These are phyloP conservation scores for Vicugna pacos DNA, from an alignment of 2,113 vertebrate species.

Conservation along the genomic window DNA sequence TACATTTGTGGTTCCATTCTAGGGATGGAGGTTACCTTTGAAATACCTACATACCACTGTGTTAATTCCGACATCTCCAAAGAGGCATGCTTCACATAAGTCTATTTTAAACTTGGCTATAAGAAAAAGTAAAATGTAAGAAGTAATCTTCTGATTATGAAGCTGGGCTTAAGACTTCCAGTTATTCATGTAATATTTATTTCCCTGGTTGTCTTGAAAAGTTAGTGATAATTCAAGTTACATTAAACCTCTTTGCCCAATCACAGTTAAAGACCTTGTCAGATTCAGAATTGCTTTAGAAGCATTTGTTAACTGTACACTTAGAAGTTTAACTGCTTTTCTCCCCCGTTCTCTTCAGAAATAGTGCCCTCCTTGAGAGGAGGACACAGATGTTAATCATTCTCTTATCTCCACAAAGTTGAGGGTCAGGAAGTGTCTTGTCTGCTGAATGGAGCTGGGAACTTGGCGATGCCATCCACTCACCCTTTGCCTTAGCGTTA, in stretches of 20 bases:
- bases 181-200: slow-evolving; percentile 22
- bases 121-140: slow-evolving; percentile 46
- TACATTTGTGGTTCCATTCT: slow-evolving; percentile 29
- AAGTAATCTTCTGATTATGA: slow-evolving; percentile 50
- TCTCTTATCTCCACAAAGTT: slow-evolving; percentile 4
- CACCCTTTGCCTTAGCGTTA: neutral
- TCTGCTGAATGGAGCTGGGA: neutral
- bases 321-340: slow-evolving; percentile 25
- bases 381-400: neutral
- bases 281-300: slow-evolving; percentile 25
- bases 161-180: slow-evolving; percentile 8
- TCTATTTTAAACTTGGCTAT: slow-evolving; percentile 6
- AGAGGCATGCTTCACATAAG: neutral
- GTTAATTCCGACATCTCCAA: neutral
- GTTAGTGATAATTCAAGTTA: slow-evolving; percentile 4
- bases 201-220: slow-evolving; percentile 43
- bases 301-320: neutral
- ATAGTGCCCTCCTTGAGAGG: neutral
- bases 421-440: neutral
- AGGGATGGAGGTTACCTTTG: neutral
- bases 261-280: neutral
- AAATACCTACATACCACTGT: neutral
- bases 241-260: slow-evolving; percentile 14
- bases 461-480: neutral
- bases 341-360: slow-evolving; percentile 32